Evolutionary conservation across 2,113 vertebrate genomes (phyloP).

Genomic region (Lonchura striata): DNA sequence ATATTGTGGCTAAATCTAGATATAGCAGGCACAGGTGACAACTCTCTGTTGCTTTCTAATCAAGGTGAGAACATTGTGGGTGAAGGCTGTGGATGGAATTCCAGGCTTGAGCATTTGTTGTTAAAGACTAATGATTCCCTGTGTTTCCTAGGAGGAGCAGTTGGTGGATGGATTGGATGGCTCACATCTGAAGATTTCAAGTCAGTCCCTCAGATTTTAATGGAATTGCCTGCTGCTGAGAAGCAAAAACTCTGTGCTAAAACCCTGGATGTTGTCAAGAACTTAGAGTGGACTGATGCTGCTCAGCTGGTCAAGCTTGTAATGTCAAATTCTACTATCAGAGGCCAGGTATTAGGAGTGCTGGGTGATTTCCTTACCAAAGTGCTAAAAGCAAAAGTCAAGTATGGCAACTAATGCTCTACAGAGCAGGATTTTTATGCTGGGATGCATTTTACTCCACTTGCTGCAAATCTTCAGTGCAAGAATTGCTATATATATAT

Average conservation of each 20-base stretch:
- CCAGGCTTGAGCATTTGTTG: neutral
- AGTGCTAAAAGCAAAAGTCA: constrained; percentile 78
- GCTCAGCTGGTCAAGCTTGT: constrained; percentile 79
- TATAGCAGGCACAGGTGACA: fast-evolving
- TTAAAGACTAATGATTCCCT: neutral
- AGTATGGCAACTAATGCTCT: constrained; percentile 71
- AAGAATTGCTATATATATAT: no score
- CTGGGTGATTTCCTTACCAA: constrained; percentile 76
- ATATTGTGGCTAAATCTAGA: fast-evolving
- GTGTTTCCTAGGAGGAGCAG: constrained; percentile 77
- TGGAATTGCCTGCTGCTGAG: constrained; percentile 79
- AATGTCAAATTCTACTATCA: constrained; percentile 75
- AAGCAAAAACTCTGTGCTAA: constrained; percentile 75
- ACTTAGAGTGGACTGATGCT: constrained; percentile 79
- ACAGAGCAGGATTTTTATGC: neutral
- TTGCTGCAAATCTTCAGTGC: neutral
- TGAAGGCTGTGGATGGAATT: neutral
- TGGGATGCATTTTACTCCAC: neutral
- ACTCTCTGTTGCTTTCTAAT: neutral
- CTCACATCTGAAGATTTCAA: constrained; percentile 80
- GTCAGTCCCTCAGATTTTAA: constrained; percentile 85
- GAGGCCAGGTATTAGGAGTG: constrained; percentile 72
- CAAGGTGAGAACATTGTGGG: neutral
- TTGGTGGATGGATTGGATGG: constrained; percentile 86
- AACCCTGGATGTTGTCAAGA: constrained; percentile 54